Percentiles rank a stretch among this genome's conserved stretches.
Evolutionary conservation across 30 jellyfish, hydroid and myxozoan genomes (phyloP).

Genomic region (Turritopsis rubra): DNA sequence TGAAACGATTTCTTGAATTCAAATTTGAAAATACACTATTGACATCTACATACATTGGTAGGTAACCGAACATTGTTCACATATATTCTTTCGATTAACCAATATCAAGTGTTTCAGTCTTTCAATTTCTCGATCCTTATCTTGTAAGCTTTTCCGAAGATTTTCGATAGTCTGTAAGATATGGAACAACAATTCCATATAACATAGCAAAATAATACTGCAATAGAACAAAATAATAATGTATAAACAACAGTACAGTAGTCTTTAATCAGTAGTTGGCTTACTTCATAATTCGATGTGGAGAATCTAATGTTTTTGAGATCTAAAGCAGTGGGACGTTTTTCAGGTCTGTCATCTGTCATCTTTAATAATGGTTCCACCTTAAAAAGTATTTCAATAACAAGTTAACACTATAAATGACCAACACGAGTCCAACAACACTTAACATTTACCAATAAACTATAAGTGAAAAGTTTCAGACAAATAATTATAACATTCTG

Average conservation of each 20-base stretch:
- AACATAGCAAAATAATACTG: neutral
- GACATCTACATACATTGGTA: neutral
- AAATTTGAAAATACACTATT: neutral
- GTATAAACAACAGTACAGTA: neutral
- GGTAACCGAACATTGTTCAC: neutral
- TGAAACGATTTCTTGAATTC: neutral
- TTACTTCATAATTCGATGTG: neutral
- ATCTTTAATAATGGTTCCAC: neutral
- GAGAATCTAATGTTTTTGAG: neutral
- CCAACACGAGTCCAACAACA: too few species aligned
- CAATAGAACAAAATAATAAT: neutral
- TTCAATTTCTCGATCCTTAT: neutral
- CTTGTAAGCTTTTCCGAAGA: neutral
- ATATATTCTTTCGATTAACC: neutral
- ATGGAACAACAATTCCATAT: neutral
- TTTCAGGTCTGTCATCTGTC: slow-evolving; percentile 2
- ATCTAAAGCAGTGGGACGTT: slow-evolving; percentile 23
- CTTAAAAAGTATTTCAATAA: neutral
- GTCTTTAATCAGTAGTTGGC: neutral
- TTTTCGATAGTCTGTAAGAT: neutral
- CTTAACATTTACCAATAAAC: too few species aligned
- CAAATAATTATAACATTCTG: too few species aligned
- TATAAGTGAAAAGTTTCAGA: too few species aligned
- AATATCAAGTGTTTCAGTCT: neutral
- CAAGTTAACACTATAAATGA: too few species aligned